Evolutionary conservation across 2,113 vertebrate species (phyloP).

Genomic region (Petaurus breviceps): DNA sequence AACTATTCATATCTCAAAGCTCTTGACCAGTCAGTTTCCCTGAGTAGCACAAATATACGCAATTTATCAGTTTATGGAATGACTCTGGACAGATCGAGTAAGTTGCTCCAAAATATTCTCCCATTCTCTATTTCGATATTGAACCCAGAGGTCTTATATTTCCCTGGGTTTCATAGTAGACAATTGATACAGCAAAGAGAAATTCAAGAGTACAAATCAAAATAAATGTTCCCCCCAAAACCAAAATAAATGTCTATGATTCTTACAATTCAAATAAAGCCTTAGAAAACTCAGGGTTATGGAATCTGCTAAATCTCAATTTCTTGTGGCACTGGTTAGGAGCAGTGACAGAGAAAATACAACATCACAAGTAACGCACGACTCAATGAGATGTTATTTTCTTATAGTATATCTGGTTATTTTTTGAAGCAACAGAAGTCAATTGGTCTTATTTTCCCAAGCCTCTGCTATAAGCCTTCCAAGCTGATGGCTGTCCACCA

Average conservation of each 20-base stretch:
- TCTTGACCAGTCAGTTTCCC: not conserved
- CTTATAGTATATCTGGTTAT: not conserved
- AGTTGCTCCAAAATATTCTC: not conserved
- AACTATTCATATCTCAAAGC: not conserved
- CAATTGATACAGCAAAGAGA: not conserved
- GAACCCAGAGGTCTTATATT: not conserved
- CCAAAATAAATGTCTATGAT: not conserved
- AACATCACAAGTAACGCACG: not conserved
- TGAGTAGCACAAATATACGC: not conserved
- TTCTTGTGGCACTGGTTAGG: not conserved
- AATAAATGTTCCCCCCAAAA: not conserved
- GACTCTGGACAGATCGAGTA: not conserved
- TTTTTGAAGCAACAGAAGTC: not conserved
- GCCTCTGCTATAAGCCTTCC: not conserved
- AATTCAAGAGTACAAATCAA: not conserved
- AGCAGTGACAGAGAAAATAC: not conserved
- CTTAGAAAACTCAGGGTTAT: not conserved
- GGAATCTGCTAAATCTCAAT: not conserved
- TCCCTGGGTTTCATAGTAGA: not conserved
- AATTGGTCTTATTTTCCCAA: not conserved
- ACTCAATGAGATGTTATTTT: not conserved
- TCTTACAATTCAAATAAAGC: not conserved
- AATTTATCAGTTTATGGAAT: not conserved
- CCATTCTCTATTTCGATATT: not conserved
- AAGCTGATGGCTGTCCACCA: not conserved